These are phyloP conservation scores for Melozone crissalis DNA, from an alignment of 2,113 vertebrate species.

Conservation along the genomic window DNA sequence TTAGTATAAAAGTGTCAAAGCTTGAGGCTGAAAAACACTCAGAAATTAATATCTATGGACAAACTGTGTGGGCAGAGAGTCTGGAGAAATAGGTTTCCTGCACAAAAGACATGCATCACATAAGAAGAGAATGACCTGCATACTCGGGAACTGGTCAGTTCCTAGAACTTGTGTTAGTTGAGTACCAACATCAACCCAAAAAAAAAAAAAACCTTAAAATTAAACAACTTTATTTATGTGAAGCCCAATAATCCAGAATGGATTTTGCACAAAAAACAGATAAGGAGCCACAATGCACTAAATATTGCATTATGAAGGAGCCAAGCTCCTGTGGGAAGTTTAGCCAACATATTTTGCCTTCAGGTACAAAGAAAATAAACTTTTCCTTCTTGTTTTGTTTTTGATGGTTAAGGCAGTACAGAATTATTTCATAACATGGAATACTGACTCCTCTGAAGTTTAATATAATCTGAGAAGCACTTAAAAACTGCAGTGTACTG, in stretches of 20 bases:
- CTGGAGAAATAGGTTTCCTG: neutral
- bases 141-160: neutral
- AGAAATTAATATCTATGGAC: neutral
- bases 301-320: neutral
- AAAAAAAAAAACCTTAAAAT: neutral
- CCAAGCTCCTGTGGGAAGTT: neutral
- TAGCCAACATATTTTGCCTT: neutral
- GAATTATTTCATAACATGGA: neutral
- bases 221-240: neutral
- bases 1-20: neutral
- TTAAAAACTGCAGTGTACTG: neutral
- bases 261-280: neutral
- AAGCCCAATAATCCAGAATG: neutral
- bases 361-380: neutral
- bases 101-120: neutral
- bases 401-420: neutral
- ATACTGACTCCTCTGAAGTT: neutral
- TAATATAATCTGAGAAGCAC: neutral
- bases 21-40: neutral
- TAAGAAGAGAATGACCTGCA: neutral
- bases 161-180: neutral
- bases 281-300: neutral
- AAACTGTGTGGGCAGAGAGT: neutral
- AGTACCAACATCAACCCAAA: neutral
- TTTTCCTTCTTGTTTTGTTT: neutral